Evolutionary conservation across 64 coral and sea anemone genomes (phyloP), one percentile per base, ranked within the genome.

Genomic region (Pachyseris speciosa): DNA sequence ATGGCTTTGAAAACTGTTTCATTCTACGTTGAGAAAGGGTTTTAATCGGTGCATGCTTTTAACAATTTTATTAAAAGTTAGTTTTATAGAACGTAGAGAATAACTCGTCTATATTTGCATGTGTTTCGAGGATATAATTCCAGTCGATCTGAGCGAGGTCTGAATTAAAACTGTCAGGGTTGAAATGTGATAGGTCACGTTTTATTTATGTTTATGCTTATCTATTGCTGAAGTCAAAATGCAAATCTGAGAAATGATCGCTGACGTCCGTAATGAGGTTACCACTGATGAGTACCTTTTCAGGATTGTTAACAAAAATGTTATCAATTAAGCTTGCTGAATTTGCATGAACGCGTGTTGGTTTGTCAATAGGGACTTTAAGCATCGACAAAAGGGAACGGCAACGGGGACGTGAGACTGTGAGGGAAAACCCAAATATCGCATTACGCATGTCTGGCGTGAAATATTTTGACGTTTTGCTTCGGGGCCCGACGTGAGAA

Each of bases 31-130:
- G n/a, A n/a, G n/a, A n/a, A n/a, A n/a, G n/a, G n/a, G n/a, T n/a
- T n/a, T n/a, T n/a, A n/a, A n/a, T n/a, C n/a, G n/a, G 75, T 49
- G 75, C 75, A 80, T 80, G 75, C 49, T 80, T 80, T 80, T 80
- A 15, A 51, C 2, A 80, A 80, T 37, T 34, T 80, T 80, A 57
- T 49, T 45, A 24, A 76, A 10, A n/a, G n/a, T n/a, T n/a, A 17
- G 34, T 76, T 76, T 76, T 76, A 45, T 76, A 76, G 41, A 76
- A 76, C 6, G 11, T 19, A 37, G 72, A 16, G 43, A 76, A 76
- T 16, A 76, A 13, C 26, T 76, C 10, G 43, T 76, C 41, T 12
- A 76, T 60, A n/a, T n/a, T n/a, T n/a, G n/a, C n/a, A n/a, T n/a
- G n/a, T n/a, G n/a, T n/a, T n/a, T n/a, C n/a, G n/a, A n/a, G n/a